Evolutionary conservation across 2,113 vertebrate genomes (phyloP).

Genomic region (Micronisus gabar): DNA sequence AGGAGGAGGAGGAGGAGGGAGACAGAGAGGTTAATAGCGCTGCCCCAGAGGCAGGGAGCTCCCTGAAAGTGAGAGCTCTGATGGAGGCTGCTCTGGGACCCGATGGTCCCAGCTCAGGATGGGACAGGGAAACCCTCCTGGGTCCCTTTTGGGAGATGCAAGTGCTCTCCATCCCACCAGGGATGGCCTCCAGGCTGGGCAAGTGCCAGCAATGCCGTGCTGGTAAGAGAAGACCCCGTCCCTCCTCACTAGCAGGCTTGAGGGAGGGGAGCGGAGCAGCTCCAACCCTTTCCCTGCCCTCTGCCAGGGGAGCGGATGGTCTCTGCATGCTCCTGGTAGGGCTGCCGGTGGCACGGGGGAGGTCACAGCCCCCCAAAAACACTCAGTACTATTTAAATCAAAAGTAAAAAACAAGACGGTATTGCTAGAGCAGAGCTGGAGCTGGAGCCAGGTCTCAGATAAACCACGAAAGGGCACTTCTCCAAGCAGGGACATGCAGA

Average conservation of each 20-base stretch:
- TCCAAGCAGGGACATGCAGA: accelerated
- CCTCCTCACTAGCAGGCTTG: accelerated
- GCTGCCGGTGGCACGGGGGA: neutral
- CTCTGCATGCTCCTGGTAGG: accelerated
- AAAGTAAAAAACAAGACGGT: neutral
- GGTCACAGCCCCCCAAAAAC: neutral
- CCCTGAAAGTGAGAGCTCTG: neutral
- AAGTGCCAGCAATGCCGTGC: neutral
- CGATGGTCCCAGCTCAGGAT: neutral
- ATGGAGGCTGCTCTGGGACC: neutral
- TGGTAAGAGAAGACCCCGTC: neutral
- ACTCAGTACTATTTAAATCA: neutral
- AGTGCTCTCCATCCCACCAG: neutral
- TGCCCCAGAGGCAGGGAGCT: neutral
- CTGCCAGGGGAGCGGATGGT: neutral
- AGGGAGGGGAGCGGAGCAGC: neutral
- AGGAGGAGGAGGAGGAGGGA: neutral
- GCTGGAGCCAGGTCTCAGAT: neutral
- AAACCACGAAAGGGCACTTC: neutral
- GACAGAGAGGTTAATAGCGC: neutral
- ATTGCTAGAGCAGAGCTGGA: conserved; percentile 12
- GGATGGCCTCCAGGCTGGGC: accelerated
- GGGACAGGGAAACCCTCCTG: neutral
- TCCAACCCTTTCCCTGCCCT: neutral
- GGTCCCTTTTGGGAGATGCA: neutral